Conservation (phyloP, 2,888 invertebrate species). For the Lasioglossum vierecki region DNA sequence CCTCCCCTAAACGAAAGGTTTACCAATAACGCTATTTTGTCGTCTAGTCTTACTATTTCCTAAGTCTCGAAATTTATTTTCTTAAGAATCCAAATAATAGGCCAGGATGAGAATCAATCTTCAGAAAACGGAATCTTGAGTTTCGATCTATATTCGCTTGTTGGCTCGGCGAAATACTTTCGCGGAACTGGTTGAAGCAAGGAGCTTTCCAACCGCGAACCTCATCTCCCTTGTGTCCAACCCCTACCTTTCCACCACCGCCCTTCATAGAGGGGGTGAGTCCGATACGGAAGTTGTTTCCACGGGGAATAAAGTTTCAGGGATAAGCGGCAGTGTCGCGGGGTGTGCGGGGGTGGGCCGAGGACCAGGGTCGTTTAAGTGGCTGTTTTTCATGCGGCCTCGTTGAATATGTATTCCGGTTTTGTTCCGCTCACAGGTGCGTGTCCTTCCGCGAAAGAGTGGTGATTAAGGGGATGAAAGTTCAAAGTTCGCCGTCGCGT, state of each 20-base stretch:
- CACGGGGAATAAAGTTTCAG: constrained; percentile 46
- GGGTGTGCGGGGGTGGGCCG: not conserved
- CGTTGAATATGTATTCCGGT: constrained; percentile 52
- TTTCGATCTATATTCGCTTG: not conserved
- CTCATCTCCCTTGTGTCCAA: constrained; percentile 5
- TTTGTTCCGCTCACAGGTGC: constrained; percentile 14
- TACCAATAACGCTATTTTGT: too few species aligned
- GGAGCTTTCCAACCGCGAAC: not conserved
- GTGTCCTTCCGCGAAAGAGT: constrained; percentile 8
- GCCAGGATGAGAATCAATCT: not conserved
- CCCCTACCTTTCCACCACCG: not conserved
- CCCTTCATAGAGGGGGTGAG: not conserved
- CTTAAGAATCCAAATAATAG: not conserved
- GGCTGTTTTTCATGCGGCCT: constrained; percentile 43
- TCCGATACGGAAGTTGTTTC: constrained; percentile 27
- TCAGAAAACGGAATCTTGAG: not conserved
- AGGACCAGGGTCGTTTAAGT: constrained; percentile 30
- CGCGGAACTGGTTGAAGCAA: not conserved
- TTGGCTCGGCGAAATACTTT: not conserved
- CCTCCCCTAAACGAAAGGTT: too few species aligned
- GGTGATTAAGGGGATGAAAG: not conserved
- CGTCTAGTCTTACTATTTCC: too few species aligned
- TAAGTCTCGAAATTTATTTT: too few species aligned
- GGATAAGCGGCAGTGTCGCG: constrained; percentile 27
- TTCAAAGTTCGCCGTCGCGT: constrained; percentile 8